These are phyloP conservation scores for Harpalus rubripes DNA, from an alignment of 2,888 invertebrate species.

Conservation along the genomic window DNA sequence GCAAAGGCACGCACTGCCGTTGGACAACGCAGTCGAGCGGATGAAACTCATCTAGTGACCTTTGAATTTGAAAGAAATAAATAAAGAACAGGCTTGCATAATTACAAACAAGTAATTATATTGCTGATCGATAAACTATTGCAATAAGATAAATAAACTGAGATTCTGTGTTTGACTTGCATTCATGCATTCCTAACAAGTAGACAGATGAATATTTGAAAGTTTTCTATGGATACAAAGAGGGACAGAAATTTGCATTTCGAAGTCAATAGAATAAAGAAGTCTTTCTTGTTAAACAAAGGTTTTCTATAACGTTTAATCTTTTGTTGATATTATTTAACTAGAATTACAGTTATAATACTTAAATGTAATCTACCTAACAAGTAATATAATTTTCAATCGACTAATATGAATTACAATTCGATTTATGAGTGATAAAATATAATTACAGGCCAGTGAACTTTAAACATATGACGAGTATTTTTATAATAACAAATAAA, in stretches of 20 bases:
- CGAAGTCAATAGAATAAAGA: neutral
- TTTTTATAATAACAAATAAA: too few species aligned
- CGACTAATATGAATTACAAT: too few species aligned
- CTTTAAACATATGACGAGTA: too few species aligned
- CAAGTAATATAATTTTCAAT: too few species aligned
- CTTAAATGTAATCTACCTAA: too few species aligned
- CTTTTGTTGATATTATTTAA: too few species aligned
- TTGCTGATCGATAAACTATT: neutral
- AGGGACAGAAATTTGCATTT: neutral
- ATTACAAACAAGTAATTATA: constrained; percentile 16
- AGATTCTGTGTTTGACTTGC: neutral
- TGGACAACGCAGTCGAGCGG: constrained; percentile 10
- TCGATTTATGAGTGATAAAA: too few species aligned
- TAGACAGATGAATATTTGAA: neutral
- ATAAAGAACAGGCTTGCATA: constrained; percentile 8
- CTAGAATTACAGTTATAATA: too few species aligned
- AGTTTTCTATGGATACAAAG: neutral
- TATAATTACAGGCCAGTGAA: too few species aligned
- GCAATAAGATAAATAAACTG: neutral
- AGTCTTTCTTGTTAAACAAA: too few species aligned
- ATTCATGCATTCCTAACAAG: constrained; percentile 8
- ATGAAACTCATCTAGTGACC: neutral
- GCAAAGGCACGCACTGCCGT: constrained; percentile 21
- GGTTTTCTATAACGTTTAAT: too few species aligned
- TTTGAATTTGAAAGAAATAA: neutral